Base-by-base conservation (phyloP, 1,140 invertebrate genomes). In the Drosophila pandora region DNA sequence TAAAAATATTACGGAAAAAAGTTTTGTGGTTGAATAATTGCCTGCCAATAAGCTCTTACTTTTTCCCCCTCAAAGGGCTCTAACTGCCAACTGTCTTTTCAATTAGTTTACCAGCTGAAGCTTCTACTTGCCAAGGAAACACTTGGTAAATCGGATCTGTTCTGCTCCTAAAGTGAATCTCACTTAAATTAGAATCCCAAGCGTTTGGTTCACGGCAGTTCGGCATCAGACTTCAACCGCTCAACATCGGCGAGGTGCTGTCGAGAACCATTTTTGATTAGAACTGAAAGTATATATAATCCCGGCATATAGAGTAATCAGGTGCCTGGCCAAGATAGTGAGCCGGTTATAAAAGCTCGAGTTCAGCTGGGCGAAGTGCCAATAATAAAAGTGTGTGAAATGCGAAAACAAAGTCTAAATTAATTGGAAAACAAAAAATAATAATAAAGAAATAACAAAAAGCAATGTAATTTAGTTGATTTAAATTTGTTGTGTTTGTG, bases 371-470 rank as follows among this genome's bases (percentile, higher is more conserved):
- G 50, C 50, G 9, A 69, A 49, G 48, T 69, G 65, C 50, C 64
- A 75, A 67, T 67, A 67, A 75, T 67, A 48, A 75, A 75, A 75
- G 71, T 74, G 60, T 74, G 60, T 64, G 60, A 74, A 73, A 34
- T 30, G 50, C 52, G 45, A 64, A 60, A 75, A 53, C 59, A 55
- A 47, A 34, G 55, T 50, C 9, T 32, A 39, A 34, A 21, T 17
- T 52, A 54, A 70, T 56, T 53, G 10, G 7, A 69, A 65, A 70
- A 32, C 49, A 58, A 50, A 55, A 49, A 48, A 39, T 17, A 9
- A 25, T 1, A 28, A 5, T 28, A 65, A 70, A 32, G 47, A 58
- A 50, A 50, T 45, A 48, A 39, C 17, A 9, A 55, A 30, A 47
- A 61, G 22, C 68, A 84, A 60, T 71, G 65, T 68, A 69, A 79